Base-by-base conservation (phyloP, 2,113 vertebrate genomes). In the Mystacornis crossleyi region DNA sequence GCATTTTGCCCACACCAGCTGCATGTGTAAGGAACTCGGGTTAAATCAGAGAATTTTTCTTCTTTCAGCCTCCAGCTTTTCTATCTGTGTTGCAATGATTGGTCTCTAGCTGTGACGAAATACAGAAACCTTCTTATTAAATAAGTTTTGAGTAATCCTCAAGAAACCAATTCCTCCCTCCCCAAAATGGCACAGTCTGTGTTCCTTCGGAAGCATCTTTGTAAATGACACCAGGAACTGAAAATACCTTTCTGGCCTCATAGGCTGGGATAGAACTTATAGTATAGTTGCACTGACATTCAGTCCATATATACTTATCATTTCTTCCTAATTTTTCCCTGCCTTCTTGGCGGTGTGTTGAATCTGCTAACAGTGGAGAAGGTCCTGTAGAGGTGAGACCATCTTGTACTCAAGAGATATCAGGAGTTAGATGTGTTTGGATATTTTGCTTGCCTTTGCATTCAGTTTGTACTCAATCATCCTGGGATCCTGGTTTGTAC, bases 101-200 rank as follows among this genome's bases (percentile, higher is more conserved):
- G 48, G 40, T 60, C n/a, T 78, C 65, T 61, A 92, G 77, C 80
- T 95, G 80, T 31, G 72, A 93, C 58, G 40, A 94, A 94, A 91
- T 60, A 50, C 40, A 81, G 81, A 81, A 84, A 94, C 10, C 18
- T 90, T 62, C 71, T 70, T 91, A 48, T 73, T 91, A 48, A 94
- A 19, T 57, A 81, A 64, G 12, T 86, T 96, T 84, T 89, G 51
- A 58, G 19, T 78, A 92, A 89, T 78, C 34, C 81, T 55, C 26
- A 86, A 67, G 48, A 93, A 88, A 24, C 26, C 15, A 50, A 5
- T 94, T 86, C 34, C 21, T 78, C 12, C 19, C 7, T 83, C 11
- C 15, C 26, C 7, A 11, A 48, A 95, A 81, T 1, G 12, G 29
- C 34, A 62, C 12, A 60, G 40, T 38, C 65, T 50, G 51, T 69